These are phyloP conservation scores for Dryobates pubescens DNA, from an alignment of 2,797 vertebrate genomes.

Conservation along the genomic window DNA sequence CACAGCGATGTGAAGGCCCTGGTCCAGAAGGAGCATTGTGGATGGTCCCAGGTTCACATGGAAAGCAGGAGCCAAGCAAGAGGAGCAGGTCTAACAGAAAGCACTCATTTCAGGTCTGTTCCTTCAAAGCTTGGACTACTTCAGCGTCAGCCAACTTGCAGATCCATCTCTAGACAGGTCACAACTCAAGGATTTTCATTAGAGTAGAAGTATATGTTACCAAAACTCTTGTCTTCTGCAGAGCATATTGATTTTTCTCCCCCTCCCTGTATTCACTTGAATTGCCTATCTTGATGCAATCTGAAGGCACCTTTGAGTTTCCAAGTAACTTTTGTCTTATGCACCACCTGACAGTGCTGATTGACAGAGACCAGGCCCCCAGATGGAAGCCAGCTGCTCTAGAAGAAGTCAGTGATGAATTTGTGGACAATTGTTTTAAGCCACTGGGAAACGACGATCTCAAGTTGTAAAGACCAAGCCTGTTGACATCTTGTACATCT, in stretches of 20 bases:
- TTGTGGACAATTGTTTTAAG: constrained; percentile 82
- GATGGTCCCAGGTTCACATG: background rate
- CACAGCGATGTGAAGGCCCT: background rate
- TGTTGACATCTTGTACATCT: background rate
- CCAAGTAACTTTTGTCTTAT: background rate
- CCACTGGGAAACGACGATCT: constrained; percentile 85
- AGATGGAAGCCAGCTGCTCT: constrained; percentile 85
- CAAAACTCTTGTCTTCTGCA: background rate
- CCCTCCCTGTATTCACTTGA: no score
- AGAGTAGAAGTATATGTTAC: background rate
- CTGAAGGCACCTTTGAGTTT: background rate
- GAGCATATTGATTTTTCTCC: background rate
- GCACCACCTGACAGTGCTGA: constrained; percentile 78
- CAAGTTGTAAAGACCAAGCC: constrained; percentile 68
- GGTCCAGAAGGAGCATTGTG: background rate
- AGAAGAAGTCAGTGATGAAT: constrained; percentile 84
- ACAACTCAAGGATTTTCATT: background rate
- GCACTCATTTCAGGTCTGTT: background rate
- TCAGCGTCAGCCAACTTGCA: background rate
- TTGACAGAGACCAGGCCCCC: constrained; percentile 87
- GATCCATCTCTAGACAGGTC: background rate
- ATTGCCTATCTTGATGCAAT: background rate
- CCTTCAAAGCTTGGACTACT: background rate
- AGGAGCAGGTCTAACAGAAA: background rate
- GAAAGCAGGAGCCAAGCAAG: background rate